Percentiles rank a stretch among this genome's conserved stretches.
Evolutionary conservation across 2,797 vertebrate species (phyloP).

Genomic region (Fundulus diaphanus): DNA sequence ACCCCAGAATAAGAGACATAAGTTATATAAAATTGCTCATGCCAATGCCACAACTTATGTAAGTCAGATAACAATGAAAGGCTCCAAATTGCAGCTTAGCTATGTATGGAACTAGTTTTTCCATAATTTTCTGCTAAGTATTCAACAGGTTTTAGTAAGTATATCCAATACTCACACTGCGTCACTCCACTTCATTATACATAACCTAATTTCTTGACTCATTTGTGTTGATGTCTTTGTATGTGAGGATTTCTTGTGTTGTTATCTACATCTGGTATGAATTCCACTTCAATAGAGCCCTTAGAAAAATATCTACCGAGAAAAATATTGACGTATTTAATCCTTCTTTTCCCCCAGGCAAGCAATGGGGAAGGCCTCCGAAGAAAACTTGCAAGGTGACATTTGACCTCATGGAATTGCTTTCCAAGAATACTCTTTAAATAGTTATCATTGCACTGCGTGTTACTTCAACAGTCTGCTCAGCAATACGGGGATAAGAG

Average conservation of each 20-base stretch:
- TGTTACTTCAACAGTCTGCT: constrained; percentile 5
- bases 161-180: background rate
- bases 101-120: background rate
- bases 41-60: background rate
- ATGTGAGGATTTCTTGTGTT: background rate
- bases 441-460: constrained; percentile 26
- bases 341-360: background rate
- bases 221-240: constrained; percentile 1
- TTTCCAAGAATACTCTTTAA: constrained; percentile 7
- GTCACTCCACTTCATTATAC: background rate
- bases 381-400: constrained; percentile 25
- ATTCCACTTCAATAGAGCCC: background rate
- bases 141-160: background rate
- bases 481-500: constrained; percentile 5
- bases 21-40: background rate
- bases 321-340: constrained; percentile 5
- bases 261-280: constrained; percentile 8
- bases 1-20: background rate
- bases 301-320: constrained; percentile 2
- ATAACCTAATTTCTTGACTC: background rate
- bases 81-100: no score
- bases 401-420: constrained; percentile 51
- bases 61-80: no score
- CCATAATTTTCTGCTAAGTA: background rate
- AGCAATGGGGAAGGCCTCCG: background rate